Base-by-base conservation (phyloP, 2,797 vertebrate genomes). In the Rhinichthys osculus region DNA sequence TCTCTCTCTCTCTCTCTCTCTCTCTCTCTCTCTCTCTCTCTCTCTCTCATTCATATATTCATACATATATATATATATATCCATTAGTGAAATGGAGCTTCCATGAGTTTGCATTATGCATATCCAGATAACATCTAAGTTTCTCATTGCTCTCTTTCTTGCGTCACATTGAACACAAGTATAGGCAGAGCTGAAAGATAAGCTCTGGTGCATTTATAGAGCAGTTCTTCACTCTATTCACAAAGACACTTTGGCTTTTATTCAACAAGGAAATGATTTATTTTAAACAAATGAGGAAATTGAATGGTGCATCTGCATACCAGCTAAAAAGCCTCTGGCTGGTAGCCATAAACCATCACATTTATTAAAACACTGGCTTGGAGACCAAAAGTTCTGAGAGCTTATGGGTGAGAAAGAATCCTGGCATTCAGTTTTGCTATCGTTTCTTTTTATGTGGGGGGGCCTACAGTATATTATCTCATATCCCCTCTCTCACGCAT, bases 221-320 rank as follows among this genome's bases (percentile, higher is more conserved):
- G 16, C 72, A 67, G 42, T 19, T 59, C 42, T 50, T 38, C 3
- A 35, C 82, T 57, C 23, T n/a, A 23, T 47, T 30, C 44, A 47
- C 47, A 38, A 66, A 67, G 21, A 42, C 42, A 57, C 2, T 21
- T 54, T 84, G 73, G 47, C 64, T 57, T 84, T 57, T 47, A 21
- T 52, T 67, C 82, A 84, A 84, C 27, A 64, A 77, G 82, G 72
- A 84, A 77, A 27, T 66, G 19, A 78, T 84, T 84, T 77, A 78
- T 67, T 84, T 67, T 40, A 78, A 74, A 40, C 33, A 52, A 54
- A 77, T 54, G 47, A 77, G 57, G 70, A 47, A 84, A 77, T 23
- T 77, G 72, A 77, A 69, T 30, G 33, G 59, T 52, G 23, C 72
- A 21, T 83, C 38, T 69, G 42, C 72, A 52, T 84, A 42, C 9